These are phyloP conservation scores for Danio aesculapii DNA, from an alignment of 2,797 vertebrate genomes.

Conservation along the genomic window DNA sequence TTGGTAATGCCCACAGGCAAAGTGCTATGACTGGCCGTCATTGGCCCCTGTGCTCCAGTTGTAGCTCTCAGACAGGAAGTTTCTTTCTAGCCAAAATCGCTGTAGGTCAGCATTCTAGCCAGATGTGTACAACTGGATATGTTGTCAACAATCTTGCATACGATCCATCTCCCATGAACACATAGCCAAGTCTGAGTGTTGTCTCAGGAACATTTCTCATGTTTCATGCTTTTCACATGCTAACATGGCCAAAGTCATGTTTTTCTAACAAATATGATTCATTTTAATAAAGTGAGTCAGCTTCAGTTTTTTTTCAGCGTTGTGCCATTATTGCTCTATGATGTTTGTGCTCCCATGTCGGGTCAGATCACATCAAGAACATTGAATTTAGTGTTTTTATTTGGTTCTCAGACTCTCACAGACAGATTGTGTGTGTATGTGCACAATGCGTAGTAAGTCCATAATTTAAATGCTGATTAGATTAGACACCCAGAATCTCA, in stretches of 20 bases:
- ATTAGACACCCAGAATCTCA: conserved; percentile 50
- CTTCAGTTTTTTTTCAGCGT: background rate
- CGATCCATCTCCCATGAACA: background rate
- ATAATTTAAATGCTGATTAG: conserved; percentile 46
- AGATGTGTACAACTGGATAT: conserved; percentile 18
- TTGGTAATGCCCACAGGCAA: conserved; percentile 33
- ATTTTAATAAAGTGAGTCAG: background rate
- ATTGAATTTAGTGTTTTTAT: conserved; percentile 10
- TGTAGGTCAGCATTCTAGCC: conserved; percentile 27
- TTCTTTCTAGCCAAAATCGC: background rate
- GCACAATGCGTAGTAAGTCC: conserved; percentile 24
- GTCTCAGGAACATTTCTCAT: background rate
- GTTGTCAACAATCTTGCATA: background rate
- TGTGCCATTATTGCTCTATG: background rate
- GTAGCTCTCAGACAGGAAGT: conserved; percentile 16
- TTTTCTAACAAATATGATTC: background rate
- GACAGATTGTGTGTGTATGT: conserved; percentile 27
- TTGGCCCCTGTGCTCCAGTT: conserved; percentile 1
- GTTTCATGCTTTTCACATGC: background rate
- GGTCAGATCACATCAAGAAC: conserved; percentile 33
- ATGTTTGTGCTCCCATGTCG: background rate
- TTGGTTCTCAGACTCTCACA: conserved; percentile 3
- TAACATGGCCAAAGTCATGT: conserved; percentile 1
- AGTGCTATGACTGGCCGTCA: conserved; percentile 14
- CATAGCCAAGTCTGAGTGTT: background rate